Base-by-base conservation (phyloP, 2,797 vertebrate genomes). In the Cygnus olor region DNA sequence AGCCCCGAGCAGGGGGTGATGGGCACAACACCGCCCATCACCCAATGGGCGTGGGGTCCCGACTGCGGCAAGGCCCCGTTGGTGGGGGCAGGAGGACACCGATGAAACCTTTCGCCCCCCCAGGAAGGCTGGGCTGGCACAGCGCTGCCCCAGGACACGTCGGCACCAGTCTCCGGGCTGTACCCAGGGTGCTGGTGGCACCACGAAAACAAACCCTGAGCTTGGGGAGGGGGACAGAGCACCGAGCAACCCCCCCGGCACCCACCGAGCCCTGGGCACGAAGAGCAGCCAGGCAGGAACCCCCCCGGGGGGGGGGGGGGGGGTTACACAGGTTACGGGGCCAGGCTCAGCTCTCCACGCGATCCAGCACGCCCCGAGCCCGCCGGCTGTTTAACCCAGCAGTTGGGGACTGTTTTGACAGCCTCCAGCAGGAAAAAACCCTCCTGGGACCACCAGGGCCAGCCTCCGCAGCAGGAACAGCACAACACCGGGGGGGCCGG, bases 371-470 rank as follows among this genome's bases (percentile, higher is more conserved):
- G 53, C 77, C 87, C 79, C 95, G 82, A 54, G 58, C 6, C 76
- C 28, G 38, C 42, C 1, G 6, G 80, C 93, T 96, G 90, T 94
- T 96, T 96, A 96, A 95, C 73, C 58, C 71, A 49, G 22, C 5
- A 21, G 25, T 22, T 38, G 58, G 2, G 58, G 79, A 40, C 83
- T 97, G 93, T 97, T 97, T 94, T 96, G 95, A 97, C 94, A 96
- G 91, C 63, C 53, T 77, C 34, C 19, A 2, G 60, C 70, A 92
- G 68, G 21, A 85, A 90, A 80, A 38, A 5, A 77, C 74, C 79
- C 96, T 93, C 32, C 1, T 40, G 95, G 94, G 95, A 95, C 78
- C 69, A 24, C 10, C 0, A 1, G 34, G 80, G 36, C 51, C 69
- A 70, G 36, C 9, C 28, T n/a, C 47, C 22, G 5, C 54, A 21